A percentile compares a stretch with the other conserved stretches of the same genome.
These are phyloP conservation scores for Eulemur mongoz DNA, from an alignment of 2,797 vertebrate genomes.

Conservation along the genomic window DNA sequence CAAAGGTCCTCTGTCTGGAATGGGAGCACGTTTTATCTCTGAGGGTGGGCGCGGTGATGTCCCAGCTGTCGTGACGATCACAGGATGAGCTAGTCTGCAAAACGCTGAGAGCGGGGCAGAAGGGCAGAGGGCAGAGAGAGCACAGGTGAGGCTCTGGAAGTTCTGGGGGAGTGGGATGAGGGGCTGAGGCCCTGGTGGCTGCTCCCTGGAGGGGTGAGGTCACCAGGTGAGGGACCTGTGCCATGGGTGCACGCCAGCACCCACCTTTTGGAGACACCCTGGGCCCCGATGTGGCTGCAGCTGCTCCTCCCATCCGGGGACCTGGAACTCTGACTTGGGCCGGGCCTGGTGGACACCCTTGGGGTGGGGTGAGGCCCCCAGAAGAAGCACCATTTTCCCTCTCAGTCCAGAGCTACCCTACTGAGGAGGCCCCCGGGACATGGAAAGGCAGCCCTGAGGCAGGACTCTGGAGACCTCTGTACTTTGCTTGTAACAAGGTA, in stretches of 20 bases:
- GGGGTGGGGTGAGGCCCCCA: neutral
- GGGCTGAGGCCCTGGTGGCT: neutral
- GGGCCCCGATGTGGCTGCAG: neutral
- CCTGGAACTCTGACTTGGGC: no score
- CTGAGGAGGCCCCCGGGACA: neutral
- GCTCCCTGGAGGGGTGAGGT: neutral
- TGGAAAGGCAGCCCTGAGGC: neutral
- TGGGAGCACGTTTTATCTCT: neutral
- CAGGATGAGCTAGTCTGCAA: neutral
- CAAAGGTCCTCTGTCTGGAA: neutral
- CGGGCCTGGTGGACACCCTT: no score
- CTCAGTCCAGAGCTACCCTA: neutral
- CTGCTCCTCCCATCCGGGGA: rapidly evolving
- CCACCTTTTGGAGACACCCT: rapidly evolving
- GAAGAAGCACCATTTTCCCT: neutral
- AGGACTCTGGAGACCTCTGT: neutral
- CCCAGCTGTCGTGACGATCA: neutral
- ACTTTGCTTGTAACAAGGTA: neutral
- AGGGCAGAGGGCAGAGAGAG: neutral
- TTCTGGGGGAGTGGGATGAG: rapidly evolving
- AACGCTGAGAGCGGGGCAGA: neutral
- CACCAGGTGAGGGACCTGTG: neutral
- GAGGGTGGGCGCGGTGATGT: neutral
- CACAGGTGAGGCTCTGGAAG: neutral
- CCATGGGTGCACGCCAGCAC: no score